A percentile compares a stretch with the other conserved stretches of the same genome.
phyloP scores from a whole-genome alignment of 2,113 vertebrate species.

The Pterocles gutturalis region DNA sequence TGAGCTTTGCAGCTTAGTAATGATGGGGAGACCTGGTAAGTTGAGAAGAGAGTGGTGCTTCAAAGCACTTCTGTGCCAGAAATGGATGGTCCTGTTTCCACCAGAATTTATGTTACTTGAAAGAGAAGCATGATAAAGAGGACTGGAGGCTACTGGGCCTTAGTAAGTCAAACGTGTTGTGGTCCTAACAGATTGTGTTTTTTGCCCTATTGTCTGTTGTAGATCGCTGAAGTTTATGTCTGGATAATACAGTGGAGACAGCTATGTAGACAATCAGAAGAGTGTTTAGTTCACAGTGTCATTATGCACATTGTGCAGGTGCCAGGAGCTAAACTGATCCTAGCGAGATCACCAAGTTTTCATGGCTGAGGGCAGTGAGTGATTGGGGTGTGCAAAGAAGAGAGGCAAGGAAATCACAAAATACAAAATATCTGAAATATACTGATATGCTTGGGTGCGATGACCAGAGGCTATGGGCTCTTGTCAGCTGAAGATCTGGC shows the following conservation, averaged over 20 bases:
- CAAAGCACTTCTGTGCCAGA: background rate
- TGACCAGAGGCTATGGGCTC: background rate
- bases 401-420: background rate
- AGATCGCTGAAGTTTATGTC: background rate
- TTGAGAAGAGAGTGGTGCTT: background rate
- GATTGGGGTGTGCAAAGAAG: background rate
- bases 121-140: background rate
- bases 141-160: background rate
- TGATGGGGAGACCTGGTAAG: background rate
- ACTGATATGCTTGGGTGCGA: rapidly evolving
- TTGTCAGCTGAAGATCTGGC: background rate
- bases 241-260: background rate
- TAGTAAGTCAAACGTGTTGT: background rate
- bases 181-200: background rate
- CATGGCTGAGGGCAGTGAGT: background rate
- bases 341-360: background rate
- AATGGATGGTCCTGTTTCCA: background rate
- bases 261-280: background rate
- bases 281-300: background rate
- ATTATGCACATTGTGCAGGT: background rate
- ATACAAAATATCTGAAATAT: background rate
- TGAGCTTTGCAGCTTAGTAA: background rate
- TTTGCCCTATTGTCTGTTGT: background rate
- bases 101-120: background rate
- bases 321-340: background rate